A percentile compares a stretch with the other conserved stretches of the same genome.
Evolutionary conservation across 2,113 vertebrate genomes (phyloP).

Genomic region (Neofelis nebulosa): DNA sequence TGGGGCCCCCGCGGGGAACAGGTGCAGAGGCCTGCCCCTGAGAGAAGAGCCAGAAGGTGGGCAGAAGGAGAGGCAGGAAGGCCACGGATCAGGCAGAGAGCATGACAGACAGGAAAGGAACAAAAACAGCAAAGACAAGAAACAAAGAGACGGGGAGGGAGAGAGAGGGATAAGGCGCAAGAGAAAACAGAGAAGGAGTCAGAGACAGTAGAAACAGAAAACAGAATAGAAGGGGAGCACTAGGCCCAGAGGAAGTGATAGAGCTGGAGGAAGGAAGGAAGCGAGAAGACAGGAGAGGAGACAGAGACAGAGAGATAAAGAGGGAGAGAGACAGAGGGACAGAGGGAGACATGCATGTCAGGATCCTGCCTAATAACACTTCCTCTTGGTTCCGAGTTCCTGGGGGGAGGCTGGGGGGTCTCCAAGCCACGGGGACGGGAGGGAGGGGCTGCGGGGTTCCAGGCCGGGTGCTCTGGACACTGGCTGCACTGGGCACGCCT

Average conservation of each 20-base stretch:
- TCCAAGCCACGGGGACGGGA: background rate
- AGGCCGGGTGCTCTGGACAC: background rate
- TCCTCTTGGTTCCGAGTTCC: background rate
- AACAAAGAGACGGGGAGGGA: background rate
- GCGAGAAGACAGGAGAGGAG: background rate
- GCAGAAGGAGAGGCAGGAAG: background rate
- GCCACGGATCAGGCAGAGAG: background rate
- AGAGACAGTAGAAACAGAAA: background rate
- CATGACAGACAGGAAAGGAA: background rate
- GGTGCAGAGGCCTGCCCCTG: slow-evolving; percentile 35
- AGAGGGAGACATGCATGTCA: background rate
- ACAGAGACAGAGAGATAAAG: background rate
- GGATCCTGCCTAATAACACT: background rate
- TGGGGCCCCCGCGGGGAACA: background rate
- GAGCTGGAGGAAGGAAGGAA: background rate
- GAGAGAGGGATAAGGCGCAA: background rate
- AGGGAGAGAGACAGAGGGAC: background rate
- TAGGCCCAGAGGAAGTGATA: background rate
- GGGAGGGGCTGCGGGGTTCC: background rate
- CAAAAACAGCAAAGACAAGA: background rate
- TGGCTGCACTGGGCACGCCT: slow-evolving; percentile 63
- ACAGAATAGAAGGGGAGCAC: background rate
- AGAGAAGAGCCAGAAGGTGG: background rate
- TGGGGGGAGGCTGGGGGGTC: background rate
- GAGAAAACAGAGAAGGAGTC: background rate